phyloP scores from a whole-genome alignment of 30 jellyfish, hydroid and myxozoan species.

The Aurelia aurita complex sp. Pacific region DNA sequence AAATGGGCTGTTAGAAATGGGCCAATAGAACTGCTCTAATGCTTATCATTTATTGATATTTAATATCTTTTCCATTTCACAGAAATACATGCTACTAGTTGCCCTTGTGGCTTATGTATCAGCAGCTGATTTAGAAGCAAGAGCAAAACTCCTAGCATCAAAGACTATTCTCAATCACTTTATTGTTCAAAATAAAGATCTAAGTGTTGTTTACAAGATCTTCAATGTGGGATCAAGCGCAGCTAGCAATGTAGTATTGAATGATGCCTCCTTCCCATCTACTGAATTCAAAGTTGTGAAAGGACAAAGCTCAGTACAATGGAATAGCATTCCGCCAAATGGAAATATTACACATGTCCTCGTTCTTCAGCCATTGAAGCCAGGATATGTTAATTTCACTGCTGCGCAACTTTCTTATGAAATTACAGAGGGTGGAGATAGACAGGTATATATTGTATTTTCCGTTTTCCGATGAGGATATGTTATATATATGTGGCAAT shows the following conservation, averaged over 20 bases:
- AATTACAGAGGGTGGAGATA: constrained; percentile 87
- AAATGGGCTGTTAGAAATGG: too few species aligned
- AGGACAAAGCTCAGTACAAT: constrained; percentile 83
- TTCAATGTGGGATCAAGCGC: constrained; percentile 90
- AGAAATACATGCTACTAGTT: constrained; percentile 55
- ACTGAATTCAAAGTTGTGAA: constrained; percentile 83
- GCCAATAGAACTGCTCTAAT: too few species aligned
- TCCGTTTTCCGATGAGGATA: too few species aligned
- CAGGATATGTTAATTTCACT: constrained; percentile 88
- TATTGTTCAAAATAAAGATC: constrained; percentile 90
- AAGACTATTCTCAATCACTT: constrained; percentile 76
- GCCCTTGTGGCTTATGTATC: constrained; percentile 58
- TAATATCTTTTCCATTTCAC: constrained; percentile 13
- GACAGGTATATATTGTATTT: constrained; percentile 54
- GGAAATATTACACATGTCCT: constrained; percentile 76
- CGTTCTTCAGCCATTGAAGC: constrained; percentile 78
- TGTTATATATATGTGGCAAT: too few species aligned
- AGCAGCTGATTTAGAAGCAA: constrained; percentile 86
- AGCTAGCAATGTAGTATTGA: constrained; percentile 82
- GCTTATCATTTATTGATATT: background rate
- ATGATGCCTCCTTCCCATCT: constrained; percentile 80
- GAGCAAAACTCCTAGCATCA: constrained; percentile 89
- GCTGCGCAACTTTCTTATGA: constrained; percentile 90
- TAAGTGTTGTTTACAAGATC: constrained; percentile 73
- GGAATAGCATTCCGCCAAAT: constrained; percentile 96